Conservation (phyloP, 2,797 vertebrate species). For the Erethizon dorsatum region DNA sequence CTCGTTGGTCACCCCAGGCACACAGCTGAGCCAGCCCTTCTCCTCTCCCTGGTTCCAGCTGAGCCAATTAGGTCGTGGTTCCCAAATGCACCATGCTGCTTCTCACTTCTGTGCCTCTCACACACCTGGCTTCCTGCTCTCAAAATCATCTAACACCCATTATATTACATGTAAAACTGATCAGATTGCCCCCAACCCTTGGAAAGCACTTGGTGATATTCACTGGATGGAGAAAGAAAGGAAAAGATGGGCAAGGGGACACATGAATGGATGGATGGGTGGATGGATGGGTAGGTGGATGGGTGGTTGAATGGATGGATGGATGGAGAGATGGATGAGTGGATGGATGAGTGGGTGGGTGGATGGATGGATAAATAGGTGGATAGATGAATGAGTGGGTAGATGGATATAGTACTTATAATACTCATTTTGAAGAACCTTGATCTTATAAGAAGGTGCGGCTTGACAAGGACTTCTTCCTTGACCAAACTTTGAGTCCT, state of each 20-base stretch:
- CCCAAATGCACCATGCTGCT: background rate
- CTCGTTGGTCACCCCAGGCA: conserved; percentile 10
- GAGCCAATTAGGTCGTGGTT: background rate
- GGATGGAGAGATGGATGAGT: background rate
- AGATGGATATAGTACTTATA: background rate
- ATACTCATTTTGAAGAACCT: background rate
- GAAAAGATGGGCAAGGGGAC: background rate
- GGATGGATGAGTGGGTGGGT: background rate
- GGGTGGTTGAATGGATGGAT: background rate
- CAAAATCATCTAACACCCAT: background rate
- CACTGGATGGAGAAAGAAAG: background rate
- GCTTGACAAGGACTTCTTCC: background rate
- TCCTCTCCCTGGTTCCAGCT: background rate
- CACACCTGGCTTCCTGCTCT: background rate
- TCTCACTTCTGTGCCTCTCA: background rate
- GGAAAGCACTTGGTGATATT: background rate
- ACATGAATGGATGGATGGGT: background rate
- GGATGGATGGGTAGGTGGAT: background rate
- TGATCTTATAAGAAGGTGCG: background rate
- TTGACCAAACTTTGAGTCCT: background rate
- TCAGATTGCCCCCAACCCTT: background rate
- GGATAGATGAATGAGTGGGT: background rate
- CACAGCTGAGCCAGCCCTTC: background rate
- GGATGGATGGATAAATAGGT: background rate
- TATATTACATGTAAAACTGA: background rate